These are phyloP conservation scores for Forbesichthys papilliferus DNA, from an alignment of 2,113 vertebrate species.

Conservation along the genomic window DNA sequence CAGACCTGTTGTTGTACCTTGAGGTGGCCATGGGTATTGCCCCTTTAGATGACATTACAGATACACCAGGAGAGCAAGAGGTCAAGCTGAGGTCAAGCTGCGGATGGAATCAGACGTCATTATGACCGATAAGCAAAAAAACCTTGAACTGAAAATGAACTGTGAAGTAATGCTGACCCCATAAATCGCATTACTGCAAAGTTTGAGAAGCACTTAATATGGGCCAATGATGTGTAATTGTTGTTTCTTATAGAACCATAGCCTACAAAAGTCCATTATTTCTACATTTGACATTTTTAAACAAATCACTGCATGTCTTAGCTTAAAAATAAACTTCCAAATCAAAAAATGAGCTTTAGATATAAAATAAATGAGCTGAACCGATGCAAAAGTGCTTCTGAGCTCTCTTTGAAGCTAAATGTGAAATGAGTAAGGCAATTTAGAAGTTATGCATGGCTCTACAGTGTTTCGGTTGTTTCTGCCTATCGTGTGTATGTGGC, in stretches of 20 bases:
- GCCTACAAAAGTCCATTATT: too few species aligned
- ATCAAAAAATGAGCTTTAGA: conserved; percentile 8
- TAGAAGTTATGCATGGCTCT: conserved; percentile 46
- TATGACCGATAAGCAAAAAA: conserved; percentile 27
- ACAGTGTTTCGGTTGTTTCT: not conserved
- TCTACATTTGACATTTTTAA: too few species aligned
- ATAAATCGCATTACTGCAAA: not conserved
- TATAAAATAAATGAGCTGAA: conserved; percentile 39
- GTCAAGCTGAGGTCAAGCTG: conserved; percentile 44
- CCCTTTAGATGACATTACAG: conserved; percentile 12
- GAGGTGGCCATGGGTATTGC: not conserved
- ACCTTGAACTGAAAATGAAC: conserved; percentile 55
- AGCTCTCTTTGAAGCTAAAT: conserved; percentile 71
- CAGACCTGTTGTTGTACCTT: conserved; percentile 30
- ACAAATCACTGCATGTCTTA: too few species aligned
- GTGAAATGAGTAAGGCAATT: conserved; percentile 69
- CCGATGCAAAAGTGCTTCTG: conserved; percentile 41
- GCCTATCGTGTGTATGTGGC: not conserved
- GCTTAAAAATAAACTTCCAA: not conserved
- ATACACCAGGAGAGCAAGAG: conserved; percentile 14
- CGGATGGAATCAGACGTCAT: conserved; percentile 44
- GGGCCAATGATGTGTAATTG: too few species aligned
- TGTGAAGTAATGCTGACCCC: conserved; percentile 6
- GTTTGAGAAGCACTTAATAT: conserved; percentile 14
- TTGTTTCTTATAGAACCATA: too few species aligned